Evolutionary conservation across 2,888 invertebrate species (phyloP), one percentile per base, ranked within the genome.

Genomic region (Lissonota sp.): DNA sequence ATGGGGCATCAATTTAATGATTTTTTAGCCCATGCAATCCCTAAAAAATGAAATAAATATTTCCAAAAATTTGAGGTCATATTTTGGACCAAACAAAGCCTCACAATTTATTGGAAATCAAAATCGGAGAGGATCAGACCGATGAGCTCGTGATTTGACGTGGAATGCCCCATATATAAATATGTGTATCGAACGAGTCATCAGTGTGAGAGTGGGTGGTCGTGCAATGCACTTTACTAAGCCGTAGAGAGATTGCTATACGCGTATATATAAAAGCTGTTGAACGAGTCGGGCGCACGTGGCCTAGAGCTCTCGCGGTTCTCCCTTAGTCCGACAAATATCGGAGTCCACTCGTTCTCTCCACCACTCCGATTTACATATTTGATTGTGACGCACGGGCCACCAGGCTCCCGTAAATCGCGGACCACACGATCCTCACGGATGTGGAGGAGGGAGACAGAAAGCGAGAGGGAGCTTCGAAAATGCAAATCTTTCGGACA

Each of bases 351-450:
- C 74, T 16, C 14, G 14, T 49, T 10, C 53, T 53, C 53, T 53
- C 26, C 67, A 44, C 60, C 53, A 70, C 62, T 53, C 82, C 86
- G 82, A 90, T 90, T 90, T 90, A 87, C 90, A 90, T 90, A 89
- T 88, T 90, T 90, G 90, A 90, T 90, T 89, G 90, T 87, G 83
- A 84, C 84, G 82, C 80, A 73, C 75, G 80, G 75, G 83, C 75
- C 82, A 72, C 74, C 67, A 75, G 76, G 79, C 83, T 83, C 85
- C 84, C 85, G 86, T 87, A 85, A 86, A 87, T 88, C 86, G 80
- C 83, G 80, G 55, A 66, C 55, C 60, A 55, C 46, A 26, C 62
- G 40, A 71, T 63, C 70, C 70, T 53, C 16, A n/a, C 64, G 16
- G 51, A 49, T 49, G 66, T 40, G 70, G 49, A 16, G 8, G 46